Evolutionary conservation across 2,888 invertebrate species (phyloP).

Genomic region (Euplagia quadripunctaria): DNA sequence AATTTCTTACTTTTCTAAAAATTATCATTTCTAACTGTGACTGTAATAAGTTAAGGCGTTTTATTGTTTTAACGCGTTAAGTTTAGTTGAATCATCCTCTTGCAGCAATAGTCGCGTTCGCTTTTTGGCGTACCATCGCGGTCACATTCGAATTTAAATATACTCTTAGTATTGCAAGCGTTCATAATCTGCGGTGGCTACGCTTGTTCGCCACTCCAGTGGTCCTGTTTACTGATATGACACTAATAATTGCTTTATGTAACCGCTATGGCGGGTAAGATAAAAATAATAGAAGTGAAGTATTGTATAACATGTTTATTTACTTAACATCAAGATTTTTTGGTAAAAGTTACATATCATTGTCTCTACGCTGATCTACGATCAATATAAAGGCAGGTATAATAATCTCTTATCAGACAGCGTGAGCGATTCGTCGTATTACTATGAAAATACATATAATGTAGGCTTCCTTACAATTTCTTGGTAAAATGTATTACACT

Average conservation of each 20-base stretch:
- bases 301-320: conserved; percentile 34
- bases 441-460: neutral
- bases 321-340: conserved; percentile 41
- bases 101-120: neutral
- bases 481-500: conserved; percentile 29
- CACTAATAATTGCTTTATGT: neutral
- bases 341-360: conserved; percentile 41
- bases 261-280: neutral
- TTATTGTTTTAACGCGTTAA: neutral
- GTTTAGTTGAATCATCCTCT: neutral
- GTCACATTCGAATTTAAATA: too few relatives aligned
- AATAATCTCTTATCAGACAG: neutral
- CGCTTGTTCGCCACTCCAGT: neutral
- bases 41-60: neutral
- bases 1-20: neutral
- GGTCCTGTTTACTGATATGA: neutral
- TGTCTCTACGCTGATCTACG: conserved; percentile 20
- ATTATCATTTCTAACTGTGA: too few relatives aligned
- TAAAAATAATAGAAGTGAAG: conserved; percentile 7
- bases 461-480: conserved; percentile 33
- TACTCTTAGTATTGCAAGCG: too few relatives aligned
- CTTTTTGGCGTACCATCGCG: too few relatives aligned
- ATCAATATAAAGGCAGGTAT: neutral
- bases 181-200: too few relatives aligned
- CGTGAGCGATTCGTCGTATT: neutral